Conservation (phyloP, 2,797 vertebrate genomes). For the Pempheris klunzingeri region DNA sequence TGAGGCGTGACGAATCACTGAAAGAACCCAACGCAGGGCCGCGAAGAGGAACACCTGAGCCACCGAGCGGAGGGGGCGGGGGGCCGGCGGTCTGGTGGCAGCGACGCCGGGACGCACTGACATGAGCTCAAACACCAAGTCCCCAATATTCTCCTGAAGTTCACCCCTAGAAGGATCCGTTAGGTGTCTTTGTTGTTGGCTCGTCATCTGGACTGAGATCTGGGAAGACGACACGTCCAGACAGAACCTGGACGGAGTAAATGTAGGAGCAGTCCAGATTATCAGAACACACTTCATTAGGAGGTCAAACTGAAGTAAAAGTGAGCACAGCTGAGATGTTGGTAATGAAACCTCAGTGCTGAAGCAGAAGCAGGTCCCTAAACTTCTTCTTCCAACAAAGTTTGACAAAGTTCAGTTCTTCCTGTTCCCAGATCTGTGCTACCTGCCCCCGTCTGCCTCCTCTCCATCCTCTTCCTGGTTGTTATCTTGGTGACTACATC, state of each 20-base stretch:
- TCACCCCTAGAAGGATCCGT: not conserved
- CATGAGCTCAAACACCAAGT: not conserved
- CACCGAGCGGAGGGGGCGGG: conserved; percentile 46
- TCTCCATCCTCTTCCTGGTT: not conserved
- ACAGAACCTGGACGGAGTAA: too few species aligned
- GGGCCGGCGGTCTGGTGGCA: conserved; percentile 57
- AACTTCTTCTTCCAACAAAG: not conserved
- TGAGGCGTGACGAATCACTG: conserved; percentile 91
- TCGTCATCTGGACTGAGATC: too few species aligned
- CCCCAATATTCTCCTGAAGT: not conserved
- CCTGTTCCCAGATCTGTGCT: not conserved
- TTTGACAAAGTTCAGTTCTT: too few species aligned
- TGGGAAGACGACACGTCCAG: too few species aligned
- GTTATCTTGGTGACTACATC: not conserved
- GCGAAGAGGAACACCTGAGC: conserved; percentile 90
- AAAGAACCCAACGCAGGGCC: conserved; percentile 87
- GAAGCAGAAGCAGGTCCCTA: not conserved
- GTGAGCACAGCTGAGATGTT: too few species aligned
- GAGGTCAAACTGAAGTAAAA: not conserved
- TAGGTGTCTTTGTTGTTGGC: too few species aligned
- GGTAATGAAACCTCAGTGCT: not conserved
- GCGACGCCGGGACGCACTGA: not conserved
- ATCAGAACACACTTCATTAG: not conserved
- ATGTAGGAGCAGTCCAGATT: not conserved
- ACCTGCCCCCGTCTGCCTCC: too few species aligned